Percentiles rank a stretch among this genome's conserved stretches.
Conservation (phyloP, 2,888 invertebrate species). For the Epistrophe eligans region DNA sequence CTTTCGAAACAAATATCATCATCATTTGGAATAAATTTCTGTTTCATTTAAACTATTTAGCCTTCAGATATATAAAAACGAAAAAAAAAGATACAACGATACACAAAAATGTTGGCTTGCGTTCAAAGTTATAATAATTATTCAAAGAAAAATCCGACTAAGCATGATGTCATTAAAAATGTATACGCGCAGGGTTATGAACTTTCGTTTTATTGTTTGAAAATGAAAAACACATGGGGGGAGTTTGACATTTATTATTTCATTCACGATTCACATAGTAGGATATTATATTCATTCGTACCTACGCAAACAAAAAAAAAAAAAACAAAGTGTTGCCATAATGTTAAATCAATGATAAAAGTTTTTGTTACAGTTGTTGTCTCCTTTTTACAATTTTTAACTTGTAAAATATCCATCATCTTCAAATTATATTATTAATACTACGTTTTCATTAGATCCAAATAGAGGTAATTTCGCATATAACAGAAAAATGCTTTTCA, state of each 20-base stretch:
- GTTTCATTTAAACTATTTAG: constrained; percentile 47
- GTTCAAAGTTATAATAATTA: constrained; percentile 62
- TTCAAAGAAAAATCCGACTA: constrained; percentile 45
- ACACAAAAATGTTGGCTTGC: constrained; percentile 56
- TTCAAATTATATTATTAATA: no score
- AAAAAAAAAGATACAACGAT: background rate
- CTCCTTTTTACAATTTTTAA: no score
- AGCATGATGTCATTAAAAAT: constrained; percentile 64
- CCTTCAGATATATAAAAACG: constrained; percentile 39
- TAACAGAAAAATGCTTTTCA: no score
- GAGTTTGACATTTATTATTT: constrained; percentile 67
- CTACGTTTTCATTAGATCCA: no score
- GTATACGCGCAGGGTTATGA: constrained; percentile 70
- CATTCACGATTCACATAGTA: constrained; percentile 43
- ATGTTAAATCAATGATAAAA: background rate
- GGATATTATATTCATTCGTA: background rate
- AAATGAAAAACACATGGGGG: constrained; percentile 35
- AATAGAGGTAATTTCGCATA: no score
- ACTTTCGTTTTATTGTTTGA: constrained; percentile 65
- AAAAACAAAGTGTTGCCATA: constrained; percentile 17
- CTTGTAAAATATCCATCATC: no score
- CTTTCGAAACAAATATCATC: constrained; percentile 14
- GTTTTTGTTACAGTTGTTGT: no score
- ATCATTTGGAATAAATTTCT: constrained; percentile 8
- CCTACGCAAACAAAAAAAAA: background rate